Percentiles rank a stretch among this genome's conserved stretches.
These are phyloP conservation scores for Achroia grisella DNA, from an alignment of 1,140 invertebrate genomes.

Conservation along the genomic window DNA sequence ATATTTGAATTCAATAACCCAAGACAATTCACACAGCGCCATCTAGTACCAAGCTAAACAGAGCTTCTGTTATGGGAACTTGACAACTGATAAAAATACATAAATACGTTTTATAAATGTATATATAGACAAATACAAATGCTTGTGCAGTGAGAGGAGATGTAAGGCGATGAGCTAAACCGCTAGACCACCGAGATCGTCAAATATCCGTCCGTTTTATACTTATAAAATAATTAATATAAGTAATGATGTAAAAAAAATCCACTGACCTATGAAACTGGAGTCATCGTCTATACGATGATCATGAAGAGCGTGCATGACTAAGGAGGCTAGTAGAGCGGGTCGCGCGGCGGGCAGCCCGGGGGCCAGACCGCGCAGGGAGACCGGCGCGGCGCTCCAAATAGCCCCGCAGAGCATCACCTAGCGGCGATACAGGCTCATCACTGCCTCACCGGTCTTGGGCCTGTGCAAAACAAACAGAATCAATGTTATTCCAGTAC, in stretches of 20 bases:
- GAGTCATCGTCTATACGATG: constrained; percentile 35
- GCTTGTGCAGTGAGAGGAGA: too few species aligned
- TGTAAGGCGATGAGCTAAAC: too few species aligned
- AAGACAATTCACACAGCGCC: too few species aligned
- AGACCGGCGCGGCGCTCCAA: constrained; percentile 57
- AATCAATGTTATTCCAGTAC: background rate
- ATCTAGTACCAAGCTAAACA: too few species aligned
- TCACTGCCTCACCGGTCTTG: background rate
- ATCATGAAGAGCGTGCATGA: constrained; percentile 58
- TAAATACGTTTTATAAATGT: too few species aligned
- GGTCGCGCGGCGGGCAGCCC: constrained; percentile 49
- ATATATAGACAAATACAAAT: too few species aligned
- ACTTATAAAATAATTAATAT: too few species aligned
- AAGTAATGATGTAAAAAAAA: background rate
- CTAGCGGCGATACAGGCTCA: constrained; percentile 17
- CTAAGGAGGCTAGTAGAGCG: constrained; percentile 52
- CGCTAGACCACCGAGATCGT: too few species aligned
- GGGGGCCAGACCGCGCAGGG: constrained; percentile 55
- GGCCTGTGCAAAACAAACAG: background rate
- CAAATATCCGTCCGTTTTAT: too few species aligned
- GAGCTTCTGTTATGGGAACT: too few species aligned
- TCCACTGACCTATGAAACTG: constrained; percentile 57
- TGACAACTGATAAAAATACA: too few species aligned
- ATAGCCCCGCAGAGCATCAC: constrained; percentile 59
- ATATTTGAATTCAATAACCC: too few species aligned